Evolutionary conservation across 2,888 invertebrate genomes (phyloP).

Genomic region (Neoascia interrupta): DNA sequence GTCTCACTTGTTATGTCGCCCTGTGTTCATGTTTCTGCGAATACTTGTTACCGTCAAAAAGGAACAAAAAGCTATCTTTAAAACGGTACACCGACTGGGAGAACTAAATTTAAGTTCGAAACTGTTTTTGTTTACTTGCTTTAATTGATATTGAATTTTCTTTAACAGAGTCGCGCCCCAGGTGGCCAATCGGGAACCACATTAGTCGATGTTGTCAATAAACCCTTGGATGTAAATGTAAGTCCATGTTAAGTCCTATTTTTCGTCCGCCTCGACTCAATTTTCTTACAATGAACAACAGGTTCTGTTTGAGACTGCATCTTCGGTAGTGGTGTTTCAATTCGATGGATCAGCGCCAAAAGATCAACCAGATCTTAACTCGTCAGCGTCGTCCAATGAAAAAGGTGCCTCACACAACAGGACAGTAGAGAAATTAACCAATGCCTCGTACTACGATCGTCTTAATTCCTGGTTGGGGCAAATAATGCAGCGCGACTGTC

Average conservation of each 20-base stretch:
- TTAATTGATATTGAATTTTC: background rate
- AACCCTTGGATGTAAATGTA: slow-evolving; percentile 83
- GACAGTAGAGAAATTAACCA: slow-evolving; percentile 77
- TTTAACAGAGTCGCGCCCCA: slow-evolving; percentile 86
- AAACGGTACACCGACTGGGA: too few relatives aligned
- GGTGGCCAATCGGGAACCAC: slow-evolving; percentile 86
- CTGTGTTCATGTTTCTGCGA: too few relatives aligned
- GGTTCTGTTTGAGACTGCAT: slow-evolving; percentile 87
- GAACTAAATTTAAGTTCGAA: too few relatives aligned
- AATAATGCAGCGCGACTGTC: slow-evolving; percentile 91
- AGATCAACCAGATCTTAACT: slow-evolving; percentile 40
- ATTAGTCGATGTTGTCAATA: slow-evolving; percentile 83
- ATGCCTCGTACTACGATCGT: slow-evolving; percentile 89
- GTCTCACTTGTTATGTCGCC: too few relatives aligned
- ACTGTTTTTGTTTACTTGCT: too few relatives aligned
- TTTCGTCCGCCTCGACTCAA: background rate
- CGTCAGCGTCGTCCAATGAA: slow-evolving; percentile 75
- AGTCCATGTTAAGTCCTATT: slow-evolving; percentile 70
- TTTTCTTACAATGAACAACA: slow-evolving; percentile 27
- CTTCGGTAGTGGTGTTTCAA: slow-evolving; percentile 93
- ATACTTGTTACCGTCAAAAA: too few relatives aligned
- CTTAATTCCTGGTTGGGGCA: slow-evolving; percentile 95
- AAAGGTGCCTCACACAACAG: slow-evolving; percentile 72
- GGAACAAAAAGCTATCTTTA: too few relatives aligned
- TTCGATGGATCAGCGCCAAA: slow-evolving; percentile 81